Evolutionary conservation across 2,888 invertebrate genomes (phyloP).

Genomic region (Patella pellucida): DNA sequence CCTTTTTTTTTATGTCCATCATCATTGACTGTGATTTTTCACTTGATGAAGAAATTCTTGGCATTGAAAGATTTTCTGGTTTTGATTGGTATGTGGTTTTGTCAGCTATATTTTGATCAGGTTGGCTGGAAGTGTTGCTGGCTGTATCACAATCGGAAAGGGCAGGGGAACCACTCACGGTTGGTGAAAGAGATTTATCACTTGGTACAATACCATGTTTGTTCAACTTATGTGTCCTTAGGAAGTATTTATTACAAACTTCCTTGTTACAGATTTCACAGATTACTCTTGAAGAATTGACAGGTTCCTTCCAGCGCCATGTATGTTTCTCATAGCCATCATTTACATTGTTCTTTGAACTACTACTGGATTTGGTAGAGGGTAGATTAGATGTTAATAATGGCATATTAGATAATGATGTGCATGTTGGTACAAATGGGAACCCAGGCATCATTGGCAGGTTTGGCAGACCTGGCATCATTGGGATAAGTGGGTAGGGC

Average conservation of each 20-base stretch:
- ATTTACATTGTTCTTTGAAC: conserved; percentile 26
- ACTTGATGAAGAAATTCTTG: conserved; percentile 9
- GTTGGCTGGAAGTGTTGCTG: conserved; percentile 58
- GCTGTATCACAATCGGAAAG: conserved; percentile 59
- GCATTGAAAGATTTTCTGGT: conserved; percentile 31
- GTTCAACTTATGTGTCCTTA: conserved; percentile 70
- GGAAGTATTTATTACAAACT: conserved; percentile 71
- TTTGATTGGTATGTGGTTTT: conserved; percentile 34
- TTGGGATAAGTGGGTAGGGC: background rate
- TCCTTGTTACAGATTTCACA: conserved; percentile 71
- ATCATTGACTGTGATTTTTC: conserved; percentile 18
- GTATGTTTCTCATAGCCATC: conserved; percentile 50
- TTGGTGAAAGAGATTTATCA: conserved; percentile 51
- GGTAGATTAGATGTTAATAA: background rate
- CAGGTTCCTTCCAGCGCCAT: conserved; percentile 67
- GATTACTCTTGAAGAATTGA: conserved; percentile 63
- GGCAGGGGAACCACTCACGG: conserved; percentile 51
- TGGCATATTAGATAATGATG: conserved; percentile 10
- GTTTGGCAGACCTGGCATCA: conserved; percentile 13
- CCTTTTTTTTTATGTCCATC: conserved; percentile 22
- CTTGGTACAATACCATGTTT: conserved; percentile 69
- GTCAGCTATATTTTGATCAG: conserved; percentile 45
- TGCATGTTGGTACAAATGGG: conserved; percentile 9
- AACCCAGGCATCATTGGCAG: conserved; percentile 20
- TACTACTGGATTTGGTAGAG: background rate